Percentiles rank a stretch among this genome's conserved stretches.
These are phyloP conservation scores for Altica lythri DNA, from an alignment of 2,888 invertebrate species.

Conservation along the genomic window DNA sequence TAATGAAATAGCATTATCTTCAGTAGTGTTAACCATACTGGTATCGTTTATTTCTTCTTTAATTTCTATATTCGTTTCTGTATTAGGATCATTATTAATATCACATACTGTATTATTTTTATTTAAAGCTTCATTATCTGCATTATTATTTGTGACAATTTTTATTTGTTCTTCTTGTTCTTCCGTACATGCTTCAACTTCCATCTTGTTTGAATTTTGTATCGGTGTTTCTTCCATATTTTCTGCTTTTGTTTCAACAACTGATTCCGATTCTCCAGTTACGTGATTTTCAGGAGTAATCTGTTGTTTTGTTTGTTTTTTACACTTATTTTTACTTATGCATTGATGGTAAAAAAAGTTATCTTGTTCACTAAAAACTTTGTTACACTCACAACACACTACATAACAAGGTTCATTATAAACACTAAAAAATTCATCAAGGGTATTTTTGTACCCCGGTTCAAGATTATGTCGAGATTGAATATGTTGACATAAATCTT, in stretches of 20 bases:
- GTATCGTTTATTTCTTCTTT: too few species aligned
- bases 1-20: conserved; percentile 4
- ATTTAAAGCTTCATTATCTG: conserved; percentile 7
- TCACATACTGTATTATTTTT: conserved; percentile 30
- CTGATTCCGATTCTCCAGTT: conserved; percentile 46
- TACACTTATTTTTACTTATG: conserved; percentile 40
- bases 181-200: conserved; percentile 26
- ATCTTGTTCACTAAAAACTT: conserved; percentile 75
- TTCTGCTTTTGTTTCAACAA: conserved; percentile 23
- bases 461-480: conserved; percentile 77
- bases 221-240: conserved; percentile 29
- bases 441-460: conserved; percentile 69
- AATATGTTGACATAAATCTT: conserved; percentile 78
- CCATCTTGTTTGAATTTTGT: too few species aligned
- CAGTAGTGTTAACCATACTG: conserved; percentile 4
- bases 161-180: conserved; percentile 13
- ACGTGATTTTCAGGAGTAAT: conserved; percentile 49
- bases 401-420: conserved; percentile 73
- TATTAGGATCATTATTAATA: conserved; percentile 34
- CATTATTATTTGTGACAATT: too few species aligned
- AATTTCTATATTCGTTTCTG: conserved; percentile 19
- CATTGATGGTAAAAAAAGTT: conserved; percentile 79
- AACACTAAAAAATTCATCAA: conserved; percentile 69
- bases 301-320: conserved; percentile 40
- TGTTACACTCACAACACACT: conserved; percentile 81